phyloP scores from a whole-genome alignment of 2,113 vertebrate genomes.

The Peromyscus californicus region DNA sequence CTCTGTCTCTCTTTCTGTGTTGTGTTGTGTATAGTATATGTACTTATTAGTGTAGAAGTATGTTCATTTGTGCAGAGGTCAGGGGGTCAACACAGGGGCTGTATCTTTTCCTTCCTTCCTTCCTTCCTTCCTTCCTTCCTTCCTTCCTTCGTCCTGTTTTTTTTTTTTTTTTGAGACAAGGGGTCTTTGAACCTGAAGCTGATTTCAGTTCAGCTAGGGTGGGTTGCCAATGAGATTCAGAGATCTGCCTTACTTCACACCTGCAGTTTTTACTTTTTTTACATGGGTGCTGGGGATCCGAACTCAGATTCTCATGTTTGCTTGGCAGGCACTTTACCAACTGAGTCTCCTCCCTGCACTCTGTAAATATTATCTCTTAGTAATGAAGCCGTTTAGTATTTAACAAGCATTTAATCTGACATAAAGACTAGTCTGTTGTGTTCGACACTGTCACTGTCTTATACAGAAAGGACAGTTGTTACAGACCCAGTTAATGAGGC shows the following conservation, averaged over 20 bases:
- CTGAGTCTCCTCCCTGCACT: not conserved
- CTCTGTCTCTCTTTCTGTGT: not conserved
- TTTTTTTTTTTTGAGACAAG: too few species aligned
- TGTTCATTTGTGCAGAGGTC: not conserved
- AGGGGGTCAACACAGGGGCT: too few species aligned
- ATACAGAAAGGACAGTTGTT: not conserved
- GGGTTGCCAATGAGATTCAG: not conserved
- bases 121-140: not conserved
- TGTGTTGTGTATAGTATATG: too few species aligned
- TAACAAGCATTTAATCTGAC: constrained; percentile 17
- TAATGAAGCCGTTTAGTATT: constrained; percentile 7
- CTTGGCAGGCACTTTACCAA: not conserved
- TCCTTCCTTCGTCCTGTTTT: not conserved
- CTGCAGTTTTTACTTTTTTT: not conserved
- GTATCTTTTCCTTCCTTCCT: not conserved
- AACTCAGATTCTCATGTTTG: not conserved
- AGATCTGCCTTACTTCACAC: not conserved
- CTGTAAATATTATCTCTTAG: constrained; percentile 5
- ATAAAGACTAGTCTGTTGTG: not conserved
- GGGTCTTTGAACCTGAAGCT: not conserved
- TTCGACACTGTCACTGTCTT: constrained; percentile 15
- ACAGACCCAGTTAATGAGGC: not conserved
- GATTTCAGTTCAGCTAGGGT: not conserved
- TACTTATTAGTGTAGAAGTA: not conserved
- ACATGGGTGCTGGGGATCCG: too few species aligned